Evolutionary conservation across 2,113 vertebrate species (phyloP).

Genomic region (Macquaria australasica): DNA sequence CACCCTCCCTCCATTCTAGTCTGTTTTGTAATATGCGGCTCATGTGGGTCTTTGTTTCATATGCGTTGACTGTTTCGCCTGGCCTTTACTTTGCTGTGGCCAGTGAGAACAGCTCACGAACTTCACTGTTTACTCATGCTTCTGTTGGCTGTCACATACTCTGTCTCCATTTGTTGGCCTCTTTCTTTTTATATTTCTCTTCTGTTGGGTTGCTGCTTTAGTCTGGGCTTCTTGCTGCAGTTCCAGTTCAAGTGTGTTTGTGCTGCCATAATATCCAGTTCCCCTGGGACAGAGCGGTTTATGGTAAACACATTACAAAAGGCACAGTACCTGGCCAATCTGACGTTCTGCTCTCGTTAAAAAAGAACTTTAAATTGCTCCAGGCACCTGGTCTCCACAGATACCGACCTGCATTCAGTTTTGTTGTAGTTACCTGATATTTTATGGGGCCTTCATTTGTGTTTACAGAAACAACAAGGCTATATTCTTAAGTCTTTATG

Average conservation of each 20-base stretch:
- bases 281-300: conserved; percentile 49
- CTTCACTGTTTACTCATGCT: conserved; percentile 54
- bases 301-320: conserved; percentile 66
- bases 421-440: conserved; percentile 85
- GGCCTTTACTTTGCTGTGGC: conserved; percentile 80
- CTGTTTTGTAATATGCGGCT: conserved; percentile 51
- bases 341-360: conserved; percentile 61
- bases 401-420: conserved; percentile 71
- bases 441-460: conserved; percentile 78
- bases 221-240: conserved; percentile 30
- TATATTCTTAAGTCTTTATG: conserved; percentile 77
- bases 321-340: conserved; percentile 62
- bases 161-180: conserved; percentile 25
- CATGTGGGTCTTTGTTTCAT: conserved; percentile 55
- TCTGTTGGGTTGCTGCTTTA: conserved; percentile 19
- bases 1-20: conserved; percentile 6
- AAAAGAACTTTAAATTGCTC: conserved; percentile 57
- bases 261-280: conserved; percentile 46
- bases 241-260: conserved; percentile 27
- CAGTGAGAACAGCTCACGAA: conserved; percentile 74
- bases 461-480: conserved; percentile 83
- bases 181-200: conserved; percentile 28
- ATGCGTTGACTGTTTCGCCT: conserved; percentile 59
- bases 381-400: conserved; percentile 74
- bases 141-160: conserved; percentile 39